These are phyloP conservation scores for Thereva nobilitata DNA, from an alignment of 2,888 invertebrate species.

Conservation along the genomic window DNA sequence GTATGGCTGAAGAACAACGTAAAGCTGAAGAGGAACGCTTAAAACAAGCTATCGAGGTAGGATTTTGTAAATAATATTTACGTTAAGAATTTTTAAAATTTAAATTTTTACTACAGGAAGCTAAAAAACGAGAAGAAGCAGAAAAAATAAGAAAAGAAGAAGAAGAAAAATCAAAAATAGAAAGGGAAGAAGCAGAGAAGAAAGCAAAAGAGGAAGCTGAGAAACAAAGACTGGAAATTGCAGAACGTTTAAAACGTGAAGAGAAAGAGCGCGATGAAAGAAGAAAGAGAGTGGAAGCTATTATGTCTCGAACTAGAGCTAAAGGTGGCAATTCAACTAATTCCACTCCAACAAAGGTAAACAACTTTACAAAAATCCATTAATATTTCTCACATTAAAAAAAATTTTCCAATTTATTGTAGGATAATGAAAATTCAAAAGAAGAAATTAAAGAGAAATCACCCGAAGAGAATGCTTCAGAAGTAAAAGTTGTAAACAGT, in stretches of 20 bases:
- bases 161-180: slow-evolving; percentile 65
- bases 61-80: background rate
- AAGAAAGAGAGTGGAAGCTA: slow-evolving; percentile 88
- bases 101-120: slow-evolving; percentile 61
- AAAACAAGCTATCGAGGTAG: slow-evolving; percentile 76
- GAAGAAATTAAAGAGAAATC: slow-evolving; percentile 32
- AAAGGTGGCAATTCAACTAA: slow-evolving; percentile 48
- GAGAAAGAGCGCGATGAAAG: slow-evolving; percentile 87
- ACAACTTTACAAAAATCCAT: no score
- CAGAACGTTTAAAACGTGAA: slow-evolving; percentile 79
- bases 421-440: slow-evolving; percentile 26
- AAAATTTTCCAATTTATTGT: background rate
- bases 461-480: slow-evolving; percentile 14
- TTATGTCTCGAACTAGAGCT: slow-evolving; percentile 83
- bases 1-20: slow-evolving; percentile 78
- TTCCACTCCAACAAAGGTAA: slow-evolving; percentile 55
- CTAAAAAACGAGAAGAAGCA: slow-evolving; percentile 76
- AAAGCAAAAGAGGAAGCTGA: slow-evolving; percentile 87
- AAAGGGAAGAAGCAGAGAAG: slow-evolving; percentile 77
- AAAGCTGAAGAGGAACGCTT: slow-evolving; percentile 84
- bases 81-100: slow-evolving; percentile 1
- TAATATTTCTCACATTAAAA: background rate
- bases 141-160: slow-evolving; percentile 73
- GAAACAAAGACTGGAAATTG: slow-evolving; percentile 78
- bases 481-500: slow-evolving; percentile 20